These are phyloP conservation scores for Apoderus coryli DNA, from an alignment of 2,888 invertebrate genomes.

Conservation along the genomic window DNA sequence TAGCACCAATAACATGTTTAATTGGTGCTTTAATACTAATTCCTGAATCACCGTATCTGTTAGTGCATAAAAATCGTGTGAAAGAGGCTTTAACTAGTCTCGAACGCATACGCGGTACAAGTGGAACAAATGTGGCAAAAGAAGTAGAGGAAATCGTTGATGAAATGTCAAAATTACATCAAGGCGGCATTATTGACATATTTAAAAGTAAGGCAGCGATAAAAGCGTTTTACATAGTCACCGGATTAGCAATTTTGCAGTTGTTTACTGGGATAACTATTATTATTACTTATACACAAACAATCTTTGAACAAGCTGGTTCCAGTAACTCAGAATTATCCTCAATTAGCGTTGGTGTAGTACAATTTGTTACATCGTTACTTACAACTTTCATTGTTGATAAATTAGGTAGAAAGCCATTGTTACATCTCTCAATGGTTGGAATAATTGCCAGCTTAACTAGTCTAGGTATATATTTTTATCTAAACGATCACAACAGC, in stretches of 20 bases:
- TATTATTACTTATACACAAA: slow-evolving; percentile 58
- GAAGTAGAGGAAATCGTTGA: slow-evolving; percentile 10
- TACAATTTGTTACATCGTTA: slow-evolving; percentile 37
- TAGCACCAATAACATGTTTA: slow-evolving; percentile 15
- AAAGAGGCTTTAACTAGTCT: slow-evolving; percentile 48
- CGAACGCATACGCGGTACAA: slow-evolving; percentile 44
- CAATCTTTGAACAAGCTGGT: slow-evolving; percentile 41
- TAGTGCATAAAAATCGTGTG: slow-evolving; percentile 37
- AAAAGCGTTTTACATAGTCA: slow-evolving; percentile 29
- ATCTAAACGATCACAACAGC: slow-evolving; percentile 32
- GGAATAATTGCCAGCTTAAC: slow-evolving; percentile 50
- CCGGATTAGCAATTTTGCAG: slow-evolving; percentile 23
- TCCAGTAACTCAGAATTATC: slow-evolving; percentile 40
- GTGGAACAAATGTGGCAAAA: slow-evolving; percentile 8
- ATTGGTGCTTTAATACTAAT: slow-evolving; percentile 13
- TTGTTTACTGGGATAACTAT: slow-evolving; percentile 50
- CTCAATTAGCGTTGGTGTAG: slow-evolving; percentile 59
- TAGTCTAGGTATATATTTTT: slow-evolving; percentile 43
- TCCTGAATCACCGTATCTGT: slow-evolving; percentile 18
- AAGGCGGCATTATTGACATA: slow-evolving; percentile 9
- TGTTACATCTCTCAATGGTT: slow-evolving; percentile 52
- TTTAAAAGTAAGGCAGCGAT: slow-evolving; percentile 11
- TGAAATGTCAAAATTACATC: slow-evolving; percentile 6
- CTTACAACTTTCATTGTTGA: slow-evolving; percentile 63
- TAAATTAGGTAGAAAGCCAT: slow-evolving; percentile 51